Conservation (phyloP, 2,888 invertebrate species). For the Papilio elwesi region DNA sequence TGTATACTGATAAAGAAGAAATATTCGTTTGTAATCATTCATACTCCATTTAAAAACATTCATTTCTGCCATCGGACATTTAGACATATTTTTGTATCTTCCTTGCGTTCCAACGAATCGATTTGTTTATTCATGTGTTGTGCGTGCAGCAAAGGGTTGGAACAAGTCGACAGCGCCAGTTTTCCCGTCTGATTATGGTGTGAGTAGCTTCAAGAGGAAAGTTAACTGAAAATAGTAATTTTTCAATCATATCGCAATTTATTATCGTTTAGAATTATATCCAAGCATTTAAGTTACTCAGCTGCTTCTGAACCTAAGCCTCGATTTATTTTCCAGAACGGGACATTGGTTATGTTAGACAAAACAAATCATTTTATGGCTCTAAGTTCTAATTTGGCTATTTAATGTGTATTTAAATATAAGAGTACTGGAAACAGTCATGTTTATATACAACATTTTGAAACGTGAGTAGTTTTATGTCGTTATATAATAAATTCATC, state of each 20-base stretch:
- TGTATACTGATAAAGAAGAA: not conserved
- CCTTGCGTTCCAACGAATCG: not conserved
- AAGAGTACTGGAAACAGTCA: slow-evolving; percentile 72
- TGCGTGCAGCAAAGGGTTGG: not conserved
- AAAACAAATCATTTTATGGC: not conserved
- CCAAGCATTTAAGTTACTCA: too few species aligned
- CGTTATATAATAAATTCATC: slow-evolving; percentile 49
- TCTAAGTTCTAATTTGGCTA: not conserved
- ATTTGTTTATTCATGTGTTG: not conserved
- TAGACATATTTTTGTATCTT: not conserved
- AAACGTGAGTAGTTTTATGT: slow-evolving; percentile 65
- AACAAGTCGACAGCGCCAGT: not conserved
- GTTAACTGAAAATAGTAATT: too few species aligned
- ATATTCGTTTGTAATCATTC: too few species aligned
- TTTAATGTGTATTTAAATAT: slow-evolving; percentile 56
- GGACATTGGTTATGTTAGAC: not conserved
- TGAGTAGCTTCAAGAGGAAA: too few species aligned
- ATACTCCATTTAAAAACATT: too few species aligned
- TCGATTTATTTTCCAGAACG: too few species aligned
- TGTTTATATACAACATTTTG: slow-evolving; percentile 69
- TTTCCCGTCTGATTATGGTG: too few species aligned
- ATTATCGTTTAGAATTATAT: too few species aligned
- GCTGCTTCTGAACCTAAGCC: too few species aligned
- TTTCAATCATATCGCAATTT: too few species aligned
- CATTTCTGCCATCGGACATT: too few species aligned